Evolutionary conservation across 2,888 invertebrate species (phyloP), one percentile per base, ranked within the genome.

Genomic region (Selenia dentaria): DNA sequence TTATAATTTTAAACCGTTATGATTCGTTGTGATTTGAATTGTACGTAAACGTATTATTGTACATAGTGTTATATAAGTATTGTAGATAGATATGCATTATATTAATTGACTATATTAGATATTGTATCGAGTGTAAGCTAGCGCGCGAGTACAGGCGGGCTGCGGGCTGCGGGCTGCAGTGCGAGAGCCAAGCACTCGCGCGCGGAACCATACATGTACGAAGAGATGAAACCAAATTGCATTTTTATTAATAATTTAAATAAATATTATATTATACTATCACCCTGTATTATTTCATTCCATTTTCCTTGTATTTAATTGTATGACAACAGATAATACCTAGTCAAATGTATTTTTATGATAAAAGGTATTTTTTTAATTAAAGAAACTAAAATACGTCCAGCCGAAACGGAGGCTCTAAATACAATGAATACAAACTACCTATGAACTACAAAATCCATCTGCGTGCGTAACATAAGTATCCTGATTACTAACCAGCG

Each of bases 201-300:
- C 2, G 22, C 22, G 6, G 4, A 6, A 5, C 2, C 22, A 1
- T 6, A 0, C 8, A 10, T 29, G 24, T 20, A 40, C 22, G 31
- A 41, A 28, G 6, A 41, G 20, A 36, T 26, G 24, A 47, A 47
- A 47, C 47, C 47, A 47, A 47, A 47, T 41, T 47, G 47, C 47
- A 47, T 46, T 47, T 47, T 36, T 22, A 47, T 32, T 47, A 40
- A 41, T 32, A 41, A 40, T 37, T 41, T 36, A 47, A 40, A 47
- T 47, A 42, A 40, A 47, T 41, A 45, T 9, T 29, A 14, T 32
- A 41, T 16, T 36, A 12, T 35, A 26, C 25, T n/a, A 27, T 6
- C n/a, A 3, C 13, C 12, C 28, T 20, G 46, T 39, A 3, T 46
- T 46, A 18, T 10, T 34, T 18, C 6, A 12, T 28, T 25, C 1